Base-by-base conservation (phyloP, 2,113 vertebrate species). In the Thamnophis sirtalis region DNA sequence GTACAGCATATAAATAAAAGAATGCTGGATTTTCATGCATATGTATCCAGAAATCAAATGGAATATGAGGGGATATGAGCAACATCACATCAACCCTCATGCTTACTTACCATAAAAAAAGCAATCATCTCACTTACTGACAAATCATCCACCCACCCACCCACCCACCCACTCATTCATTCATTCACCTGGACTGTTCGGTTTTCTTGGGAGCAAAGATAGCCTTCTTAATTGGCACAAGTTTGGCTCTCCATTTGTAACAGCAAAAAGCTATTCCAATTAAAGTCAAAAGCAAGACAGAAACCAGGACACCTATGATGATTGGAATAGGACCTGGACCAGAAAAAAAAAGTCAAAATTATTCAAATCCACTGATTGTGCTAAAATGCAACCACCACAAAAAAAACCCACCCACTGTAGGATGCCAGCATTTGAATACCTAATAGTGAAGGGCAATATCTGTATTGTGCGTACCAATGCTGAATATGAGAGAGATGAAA, bases 151-250 rank as follows among this genome's bases (percentile, higher is more conserved):
- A 63, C 5, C 13, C 53, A 15, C 1, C 55, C 55, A 21, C 1
- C 54, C 19, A 21, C 1, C 17, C 54, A 21, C 1, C 17, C 55
- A 80, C 19, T 33, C 68, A 33, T 0, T 17, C 68, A 80, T 19
- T 19, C n/a, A 19, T 68, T 87, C 94, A 98, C 98, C 97, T 96
- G 94, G 97, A 96, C 73, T 96, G 97, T 0, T 95, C 96, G 0
- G 90, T 93, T 93, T 97, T 90, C 91, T 97, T 97, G 28, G 94
- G 93, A 48, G 93, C 96, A 92, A 94, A 95, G 94, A 93, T 85
- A 0, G 86, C 92, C 55, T 93, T 85, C 86, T 95, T 96, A 80
- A 95, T 86, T 19, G 95, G 94, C 55, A 80, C 0, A 90, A 97
- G 96, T 56, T 94, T 97, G 92, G 89, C 90, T 95, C 96, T 95